Conservation (phyloP, 1,140 invertebrate species). For the Sycophaga agraensis region DNA sequence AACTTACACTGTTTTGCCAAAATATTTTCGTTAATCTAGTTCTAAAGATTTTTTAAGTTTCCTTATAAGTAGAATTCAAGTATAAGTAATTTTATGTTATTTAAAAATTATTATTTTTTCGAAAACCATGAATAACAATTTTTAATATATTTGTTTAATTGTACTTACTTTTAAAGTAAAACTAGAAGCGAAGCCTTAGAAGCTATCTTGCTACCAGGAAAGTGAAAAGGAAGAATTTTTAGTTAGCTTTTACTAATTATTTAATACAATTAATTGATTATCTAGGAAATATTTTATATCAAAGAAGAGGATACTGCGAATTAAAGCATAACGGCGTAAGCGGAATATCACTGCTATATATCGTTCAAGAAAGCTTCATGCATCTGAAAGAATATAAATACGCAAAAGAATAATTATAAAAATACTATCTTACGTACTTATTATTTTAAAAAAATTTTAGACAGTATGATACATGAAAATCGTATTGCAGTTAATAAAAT, state of each 20-base stretch:
- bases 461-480: too few species aligned
- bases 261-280: slow-evolving; percentile 10
- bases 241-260: background rate
- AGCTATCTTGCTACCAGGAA: slow-evolving; percentile 4
- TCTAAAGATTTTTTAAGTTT: too few species aligned
- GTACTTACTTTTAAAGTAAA: slow-evolving; percentile 12
- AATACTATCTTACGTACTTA: too few species aligned
- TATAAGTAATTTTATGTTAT: too few species aligned
- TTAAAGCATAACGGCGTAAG: slow-evolving; percentile 58
- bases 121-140: too few species aligned
- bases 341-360: slow-evolving; percentile 48
- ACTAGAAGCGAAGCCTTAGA: slow-evolving; percentile 14
- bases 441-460: too few species aligned
- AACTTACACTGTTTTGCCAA: too few species aligned
- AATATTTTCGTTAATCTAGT: too few species aligned
- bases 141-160: background rate
- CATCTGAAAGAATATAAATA: slow-evolving; percentile 56
- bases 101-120: too few species aligned
- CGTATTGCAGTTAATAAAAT: too few species aligned
- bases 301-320: slow-evolving; percentile 36
- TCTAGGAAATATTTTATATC: slow-evolving; percentile 1
- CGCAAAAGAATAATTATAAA: slow-evolving; percentile 1
- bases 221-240: slow-evolving; percentile 1
- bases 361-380: slow-evolving; percentile 53
- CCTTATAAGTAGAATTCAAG: too few species aligned